Conservation (phyloP, 2,113 vertebrate species). For the Emydura subglobosa region DNA sequence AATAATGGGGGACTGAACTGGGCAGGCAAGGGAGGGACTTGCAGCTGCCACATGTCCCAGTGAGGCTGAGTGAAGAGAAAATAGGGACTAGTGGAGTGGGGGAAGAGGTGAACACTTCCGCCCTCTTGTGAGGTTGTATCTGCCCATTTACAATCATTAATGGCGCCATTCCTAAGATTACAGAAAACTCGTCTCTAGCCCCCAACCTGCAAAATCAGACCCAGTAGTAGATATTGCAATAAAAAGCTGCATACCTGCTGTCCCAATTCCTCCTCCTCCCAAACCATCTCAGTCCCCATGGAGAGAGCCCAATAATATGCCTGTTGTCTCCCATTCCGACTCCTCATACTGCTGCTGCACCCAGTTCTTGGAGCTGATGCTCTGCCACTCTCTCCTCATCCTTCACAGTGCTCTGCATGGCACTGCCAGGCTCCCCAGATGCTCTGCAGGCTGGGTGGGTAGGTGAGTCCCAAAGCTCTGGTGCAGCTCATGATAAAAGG, state of each 20-base stretch:
- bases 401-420: constrained; percentile 42
- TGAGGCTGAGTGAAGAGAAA: constrained; percentile 34
- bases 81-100: constrained; percentile 49
- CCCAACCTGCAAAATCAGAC: constrained; percentile 46
- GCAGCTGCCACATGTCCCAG: neutral
- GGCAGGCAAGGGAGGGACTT: constrained; percentile 39
- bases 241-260: constrained; percentile 70
- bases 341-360: constrained; percentile 68
- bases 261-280: constrained; percentile 68
- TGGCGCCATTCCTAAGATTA: constrained; percentile 29
- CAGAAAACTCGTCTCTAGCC: constrained; percentile 48
- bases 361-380: constrained; percentile 61
- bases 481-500: constrained; percentile 44
- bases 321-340: constrained; percentile 65
- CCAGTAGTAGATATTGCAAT: constrained; percentile 36
- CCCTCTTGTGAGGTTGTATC: neutral
- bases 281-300: constrained; percentile 65
- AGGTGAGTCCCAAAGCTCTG: constrained; percentile 59
- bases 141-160: constrained; percentile 23
- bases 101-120: constrained; percentile 30
- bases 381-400: constrained; percentile 66
- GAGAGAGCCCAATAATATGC: constrained; percentile 57
- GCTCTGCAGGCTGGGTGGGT: constrained; percentile 59
- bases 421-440: constrained; percentile 68
- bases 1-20: constrained; percentile 19